phyloP scores from a whole-genome alignment of 2,888 invertebrate species.

The Trachelus tabidus region DNA sequence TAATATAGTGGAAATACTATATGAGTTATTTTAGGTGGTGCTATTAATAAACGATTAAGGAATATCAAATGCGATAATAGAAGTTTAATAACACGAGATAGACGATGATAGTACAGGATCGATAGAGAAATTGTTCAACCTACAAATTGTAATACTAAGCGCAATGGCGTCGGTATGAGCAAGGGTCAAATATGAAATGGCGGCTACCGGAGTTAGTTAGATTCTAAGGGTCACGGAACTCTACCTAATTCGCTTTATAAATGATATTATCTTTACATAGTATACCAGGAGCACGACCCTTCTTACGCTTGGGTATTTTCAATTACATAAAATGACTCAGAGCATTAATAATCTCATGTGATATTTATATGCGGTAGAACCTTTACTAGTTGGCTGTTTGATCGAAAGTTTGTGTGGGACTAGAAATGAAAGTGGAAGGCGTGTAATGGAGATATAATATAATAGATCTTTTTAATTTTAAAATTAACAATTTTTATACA shows the following conservation, averaged over 20 bases:
- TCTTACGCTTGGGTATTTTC: conserved; percentile 44
- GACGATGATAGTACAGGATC: background rate
- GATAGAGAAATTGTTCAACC: background rate
- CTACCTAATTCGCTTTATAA: background rate
- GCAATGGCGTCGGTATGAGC: background rate
- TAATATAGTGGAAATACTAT: background rate
- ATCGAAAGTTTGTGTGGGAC: background rate
- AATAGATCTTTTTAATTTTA: background rate
- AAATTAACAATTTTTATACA: background rate
- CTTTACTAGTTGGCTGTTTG: background rate
- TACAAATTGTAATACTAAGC: background rate
- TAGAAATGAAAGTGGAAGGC: background rate
- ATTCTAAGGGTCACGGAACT: background rate
- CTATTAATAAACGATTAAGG: background rate
- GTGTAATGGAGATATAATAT: background rate
- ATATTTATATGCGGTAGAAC: conserved; percentile 40
- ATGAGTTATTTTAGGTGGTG: background rate
- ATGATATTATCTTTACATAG: background rate
- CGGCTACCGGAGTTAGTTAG: background rate
- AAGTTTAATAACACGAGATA: background rate
- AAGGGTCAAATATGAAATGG: background rate
- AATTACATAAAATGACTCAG: conserved; percentile 51
- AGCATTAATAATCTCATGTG: conserved; percentile 50
- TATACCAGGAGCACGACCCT: conserved; percentile 29
- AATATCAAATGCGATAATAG: background rate